These are phyloP conservation scores for Magallana gigas DNA, from an alignment of 1,140 invertebrate species.

Conservation along the genomic window DNA sequence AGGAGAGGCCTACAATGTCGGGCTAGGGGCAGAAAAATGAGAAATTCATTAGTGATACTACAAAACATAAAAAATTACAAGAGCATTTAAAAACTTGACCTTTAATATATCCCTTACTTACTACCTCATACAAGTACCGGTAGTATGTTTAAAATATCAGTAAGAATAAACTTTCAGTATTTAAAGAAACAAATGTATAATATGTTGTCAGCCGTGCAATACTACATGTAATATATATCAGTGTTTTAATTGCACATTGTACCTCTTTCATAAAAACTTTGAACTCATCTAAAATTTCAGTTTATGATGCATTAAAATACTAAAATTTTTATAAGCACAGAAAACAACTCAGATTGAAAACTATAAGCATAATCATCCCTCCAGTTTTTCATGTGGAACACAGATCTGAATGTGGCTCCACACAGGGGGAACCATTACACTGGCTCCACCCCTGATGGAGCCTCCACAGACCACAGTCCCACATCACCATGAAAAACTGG, in stretches of 20 bases:
- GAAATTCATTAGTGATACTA: not conserved
- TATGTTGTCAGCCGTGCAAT: no score
- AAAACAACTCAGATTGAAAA: constrained; percentile 33
- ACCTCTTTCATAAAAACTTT: no score
- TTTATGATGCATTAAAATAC: no score
- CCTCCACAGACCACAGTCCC: not conserved
- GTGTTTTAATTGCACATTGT: no score
- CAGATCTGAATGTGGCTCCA: not conserved
- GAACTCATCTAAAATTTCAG: no score
- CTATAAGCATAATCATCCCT: not conserved
- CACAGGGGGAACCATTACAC: not conserved
- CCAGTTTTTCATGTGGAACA: constrained; percentile 17
- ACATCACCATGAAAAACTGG: constrained; percentile 14
- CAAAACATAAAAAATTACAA: not conserved
- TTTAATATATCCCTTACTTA: no score
- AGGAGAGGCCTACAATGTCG: constrained; percentile 45
- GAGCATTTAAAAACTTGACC: no score
- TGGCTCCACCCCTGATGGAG: not conserved
- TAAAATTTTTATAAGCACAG: not conserved
- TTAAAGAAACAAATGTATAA: no score
- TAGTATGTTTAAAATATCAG: not conserved
- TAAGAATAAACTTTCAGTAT: not conserved
- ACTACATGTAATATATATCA: no score
- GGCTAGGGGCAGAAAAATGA: constrained; percentile 48
- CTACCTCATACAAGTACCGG: no score